Evolutionary conservation across 2,797 vertebrate species (phyloP), one percentile per base, ranked within the genome.

Genomic region (Kryptolebias ocellatus): DNA sequence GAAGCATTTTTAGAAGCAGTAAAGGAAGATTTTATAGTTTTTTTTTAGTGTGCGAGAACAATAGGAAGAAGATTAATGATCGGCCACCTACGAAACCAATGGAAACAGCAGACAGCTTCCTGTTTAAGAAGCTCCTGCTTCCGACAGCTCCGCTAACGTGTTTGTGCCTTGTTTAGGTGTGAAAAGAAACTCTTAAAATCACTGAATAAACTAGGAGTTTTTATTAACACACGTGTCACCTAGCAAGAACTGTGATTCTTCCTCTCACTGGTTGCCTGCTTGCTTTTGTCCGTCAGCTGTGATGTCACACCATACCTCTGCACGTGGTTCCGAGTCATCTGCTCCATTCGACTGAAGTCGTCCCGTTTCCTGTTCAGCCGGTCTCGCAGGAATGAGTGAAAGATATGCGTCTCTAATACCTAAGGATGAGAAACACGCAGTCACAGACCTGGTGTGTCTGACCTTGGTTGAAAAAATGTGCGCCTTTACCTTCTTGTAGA

Each of bases 371-470:
- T 93, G 83, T 91, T 99, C 45, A 99, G 94, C 64, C 96, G 95
- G 80, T 96, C 98, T 86, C 96, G 95, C 52, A 99, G 93, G 72
- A 99, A 99, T 5, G 95, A 95, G 76, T 98, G 96, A 68, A 99
- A 99, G 86, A 96, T 97, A 80, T 96, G 96, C 24, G 96, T 98
- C 18, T 98, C 96, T 71, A 98, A 85, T 7, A 97, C 96, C 98
- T 99, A 89, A 11, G 42, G 17, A 67, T 10, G 11, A 39, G 11
- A 82, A 49, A 16, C 2, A 68, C 51, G 16, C 12, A 39, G 45
- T 71, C 24, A 66, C 52, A 5, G 10, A 24, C 49, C 15, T 63
- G 53, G 6, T 18, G 16, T 24, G 58, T 28, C 15, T 0, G 1
- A 4, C 5, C n/a, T 5, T 20, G 10, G 16, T 2, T 64, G 24